phyloP scores from a whole-genome alignment of 1,140 invertebrate genomes.

The Polypedilum pembai region DNA sequence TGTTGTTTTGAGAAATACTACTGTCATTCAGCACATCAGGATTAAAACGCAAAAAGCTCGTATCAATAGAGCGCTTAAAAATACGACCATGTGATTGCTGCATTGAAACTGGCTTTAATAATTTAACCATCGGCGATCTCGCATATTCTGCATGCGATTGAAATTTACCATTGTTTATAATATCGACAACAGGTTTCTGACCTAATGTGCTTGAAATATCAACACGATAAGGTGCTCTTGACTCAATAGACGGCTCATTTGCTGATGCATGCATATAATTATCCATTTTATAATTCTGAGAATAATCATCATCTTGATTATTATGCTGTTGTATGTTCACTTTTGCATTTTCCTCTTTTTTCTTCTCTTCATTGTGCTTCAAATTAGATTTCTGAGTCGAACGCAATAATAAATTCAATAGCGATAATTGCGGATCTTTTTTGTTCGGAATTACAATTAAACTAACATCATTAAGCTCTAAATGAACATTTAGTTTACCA shows the following conservation, averaged over 20 bases:
- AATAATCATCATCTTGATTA: slow-evolving; percentile 22
- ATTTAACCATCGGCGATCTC: background rate
- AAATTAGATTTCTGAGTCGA: background rate
- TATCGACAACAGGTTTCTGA: background rate
- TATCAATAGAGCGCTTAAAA: background rate
- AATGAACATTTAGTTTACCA: background rate
- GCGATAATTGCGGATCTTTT: background rate
- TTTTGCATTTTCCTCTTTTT: background rate
- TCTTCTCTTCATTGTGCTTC: background rate
- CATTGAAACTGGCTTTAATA: background rate
- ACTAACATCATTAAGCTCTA: background rate
- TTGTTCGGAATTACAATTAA: background rate
- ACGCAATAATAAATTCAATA: background rate
- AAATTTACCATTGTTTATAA: background rate
- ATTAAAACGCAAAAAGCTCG: background rate
- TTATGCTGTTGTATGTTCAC: background rate
- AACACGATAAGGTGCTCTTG: slow-evolving; percentile 2
- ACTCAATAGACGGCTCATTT: background rate
- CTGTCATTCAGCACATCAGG: background rate
- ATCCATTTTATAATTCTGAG: background rate
- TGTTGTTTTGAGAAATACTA: background rate
- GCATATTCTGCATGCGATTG: background rate
- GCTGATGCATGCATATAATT: background rate
- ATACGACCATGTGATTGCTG: background rate
- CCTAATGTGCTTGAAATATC: slow-evolving; percentile 19